These are phyloP conservation scores for Calliopsis andreniformis DNA, from an alignment of 1,140 invertebrate genomes.

Conservation along the genomic window DNA sequence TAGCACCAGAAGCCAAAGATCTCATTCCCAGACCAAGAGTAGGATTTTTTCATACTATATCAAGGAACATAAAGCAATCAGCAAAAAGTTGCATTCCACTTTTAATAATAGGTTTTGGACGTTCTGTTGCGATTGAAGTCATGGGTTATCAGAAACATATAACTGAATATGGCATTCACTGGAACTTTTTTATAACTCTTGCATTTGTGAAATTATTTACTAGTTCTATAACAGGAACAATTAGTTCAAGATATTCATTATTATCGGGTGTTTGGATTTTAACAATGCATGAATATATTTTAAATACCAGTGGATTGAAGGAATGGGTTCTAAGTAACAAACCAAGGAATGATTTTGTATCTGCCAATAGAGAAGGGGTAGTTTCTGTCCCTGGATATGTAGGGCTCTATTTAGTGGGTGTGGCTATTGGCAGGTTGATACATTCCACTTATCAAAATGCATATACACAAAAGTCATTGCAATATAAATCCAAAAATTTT, in stretches of 20 bases:
- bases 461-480: conserved; percentile 62
- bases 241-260: conserved; percentile 78
- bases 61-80: conserved; percentile 70
- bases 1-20: conserved; percentile 83
- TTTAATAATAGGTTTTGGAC: conserved; percentile 86
- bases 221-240: conserved; percentile 82
- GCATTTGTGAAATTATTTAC: conserved; percentile 90
- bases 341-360: conserved; percentile 84
- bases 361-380: conserved; percentile 95
- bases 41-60: conserved; percentile 57
- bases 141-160: conserved; percentile 93
- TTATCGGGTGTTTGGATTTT: conserved; percentile 83
- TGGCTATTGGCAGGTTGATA: conserved; percentile 86
- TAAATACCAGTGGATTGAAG: conserved; percentile 84
- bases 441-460: conserved; percentile 74
- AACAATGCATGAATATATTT: conserved; percentile 86
- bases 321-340: conserved; percentile 87
- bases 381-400: conserved; percentile 92
- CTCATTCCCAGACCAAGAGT: conserved; percentile 73
- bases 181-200: conserved; percentile 98
- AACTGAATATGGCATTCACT: conserved; percentile 96
- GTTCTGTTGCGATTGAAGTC: conserved; percentile 85
- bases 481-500: conserved; percentile 62
- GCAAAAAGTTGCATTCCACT: conserved; percentile 82
- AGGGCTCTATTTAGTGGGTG: conserved; percentile 89